Evolutionary conservation across 64 coral and sea anemone species (phyloP).

Genomic region (Acropora yongei): DNA sequence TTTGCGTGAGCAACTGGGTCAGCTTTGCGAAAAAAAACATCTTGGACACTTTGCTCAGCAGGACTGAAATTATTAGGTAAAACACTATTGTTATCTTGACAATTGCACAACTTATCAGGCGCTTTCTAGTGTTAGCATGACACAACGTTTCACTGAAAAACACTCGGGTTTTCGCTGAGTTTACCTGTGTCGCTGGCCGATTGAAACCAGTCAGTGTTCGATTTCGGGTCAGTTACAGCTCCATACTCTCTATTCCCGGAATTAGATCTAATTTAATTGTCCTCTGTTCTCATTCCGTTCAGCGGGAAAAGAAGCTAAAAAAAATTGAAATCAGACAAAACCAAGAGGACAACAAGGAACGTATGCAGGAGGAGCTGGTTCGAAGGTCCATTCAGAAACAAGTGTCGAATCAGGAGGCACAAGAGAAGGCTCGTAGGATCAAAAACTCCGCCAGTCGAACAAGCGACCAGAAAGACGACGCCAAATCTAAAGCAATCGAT

Average conservation of each 20-base stretch:
- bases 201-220: no score
- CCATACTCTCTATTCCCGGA: no score
- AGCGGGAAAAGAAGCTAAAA: constrained; percentile 84
- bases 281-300: background rate
- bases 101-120: no score
- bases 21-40: no score
- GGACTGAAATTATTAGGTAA: background rate
- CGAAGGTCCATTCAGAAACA: constrained; percentile 69
- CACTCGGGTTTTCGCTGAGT: no score
- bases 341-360: constrained; percentile 70
- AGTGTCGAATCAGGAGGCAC: constrained; percentile 54
- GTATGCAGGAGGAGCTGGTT: constrained; percentile 88
- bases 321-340: constrained; percentile 64
- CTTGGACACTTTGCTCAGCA: no score
- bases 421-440: constrained; percentile 75
- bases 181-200: no score
- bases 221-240: no score
- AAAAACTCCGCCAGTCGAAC: constrained; percentile 54
- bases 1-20: no score
- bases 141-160: no score
- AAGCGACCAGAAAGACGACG: constrained; percentile 13
- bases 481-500: constrained; percentile 75
- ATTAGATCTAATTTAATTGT: no score
- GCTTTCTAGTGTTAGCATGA: no score
- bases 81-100: background rate